These are phyloP conservation scores for Dasyprocta punctata DNA, from an alignment of 2,113 vertebrate species.

Conservation along the genomic window DNA sequence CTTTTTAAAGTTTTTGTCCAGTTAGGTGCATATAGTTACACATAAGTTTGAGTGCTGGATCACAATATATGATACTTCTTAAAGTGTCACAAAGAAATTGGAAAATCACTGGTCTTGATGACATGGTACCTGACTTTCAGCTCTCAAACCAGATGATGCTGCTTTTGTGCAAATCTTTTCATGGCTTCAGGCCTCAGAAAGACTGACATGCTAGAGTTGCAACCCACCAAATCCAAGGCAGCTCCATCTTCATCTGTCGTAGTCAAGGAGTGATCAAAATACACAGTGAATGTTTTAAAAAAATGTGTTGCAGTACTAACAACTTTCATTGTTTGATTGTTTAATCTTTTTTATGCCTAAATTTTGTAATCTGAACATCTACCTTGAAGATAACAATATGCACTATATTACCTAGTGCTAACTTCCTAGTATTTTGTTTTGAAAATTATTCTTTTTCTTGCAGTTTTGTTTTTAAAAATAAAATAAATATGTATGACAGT, in stretches of 20 bases:
- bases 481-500: not conserved
- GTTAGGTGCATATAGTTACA: not conserved
- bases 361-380: no score
- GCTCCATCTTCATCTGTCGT: not conserved
- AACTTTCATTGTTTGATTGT: no score
- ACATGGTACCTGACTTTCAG: not conserved
- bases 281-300: not conserved
- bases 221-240: not conserved
- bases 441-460: no score
- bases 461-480: no score
- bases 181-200: not conserved
- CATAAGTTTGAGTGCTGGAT: not conserved
- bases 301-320: not conserved
- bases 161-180: not conserved
- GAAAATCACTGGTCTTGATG: not conserved
- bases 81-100: not conserved
- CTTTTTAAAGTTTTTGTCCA: not conserved
- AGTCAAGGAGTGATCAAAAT: not conserved
- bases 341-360: no score
- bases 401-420: no score
- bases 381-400: no score
- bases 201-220: not conserved
- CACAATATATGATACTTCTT: not conserved
- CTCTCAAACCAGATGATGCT: not conserved
- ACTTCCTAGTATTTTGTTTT: no score